Conservation (phyloP, 2,797 vertebrate species). For the Sebastes aleutianus region DNA sequence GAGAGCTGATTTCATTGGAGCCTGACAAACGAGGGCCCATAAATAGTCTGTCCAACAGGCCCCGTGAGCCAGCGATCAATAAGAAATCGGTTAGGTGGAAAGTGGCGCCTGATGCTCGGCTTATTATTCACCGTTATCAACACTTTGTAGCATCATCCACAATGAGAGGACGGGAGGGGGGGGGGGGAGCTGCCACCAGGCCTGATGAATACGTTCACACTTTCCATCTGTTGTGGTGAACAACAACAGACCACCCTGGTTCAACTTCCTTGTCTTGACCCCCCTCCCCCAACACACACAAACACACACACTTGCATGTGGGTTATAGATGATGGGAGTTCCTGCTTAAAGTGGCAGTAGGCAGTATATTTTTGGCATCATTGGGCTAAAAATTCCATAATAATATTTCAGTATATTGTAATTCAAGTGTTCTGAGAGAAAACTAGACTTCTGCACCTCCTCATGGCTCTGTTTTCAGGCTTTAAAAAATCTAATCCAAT, state of each 20-base stretch:
- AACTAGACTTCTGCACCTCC: no score
- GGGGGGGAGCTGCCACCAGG: slow-evolving; percentile 24
- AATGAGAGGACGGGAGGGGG: slow-evolving; percentile 1
- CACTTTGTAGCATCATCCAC: slow-evolving; percentile 15
- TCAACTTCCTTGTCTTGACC: slow-evolving; percentile 66
- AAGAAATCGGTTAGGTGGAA: slow-evolving; percentile 37
- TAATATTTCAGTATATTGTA: no score
- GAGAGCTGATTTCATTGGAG: slow-evolving; percentile 41
- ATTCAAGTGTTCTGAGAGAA: no score
- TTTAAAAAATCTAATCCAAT: no score
- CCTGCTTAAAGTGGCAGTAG: background rate
- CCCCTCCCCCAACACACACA: slow-evolving; percentile 63
- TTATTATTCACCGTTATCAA: slow-evolving; percentile 5
- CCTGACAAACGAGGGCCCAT: slow-evolving; percentile 42
- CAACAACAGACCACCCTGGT: slow-evolving; percentile 72
- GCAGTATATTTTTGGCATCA: no score
- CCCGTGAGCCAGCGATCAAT: slow-evolving; percentile 41
- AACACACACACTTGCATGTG: slow-evolving; percentile 24
- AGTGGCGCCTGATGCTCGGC: slow-evolving; percentile 10
- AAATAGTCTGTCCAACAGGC: slow-evolving; percentile 27
- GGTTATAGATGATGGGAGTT: slow-evolving; percentile 18
- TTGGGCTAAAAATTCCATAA: no score
- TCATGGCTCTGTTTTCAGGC: no score
- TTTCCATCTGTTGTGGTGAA: slow-evolving; percentile 76
- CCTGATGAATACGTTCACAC: slow-evolving; percentile 66